Evolutionary conservation across 2,888 invertebrate species (phyloP), one percentile per base, ranked within the genome.

Genomic region (Drosophila borealis): DNA sequence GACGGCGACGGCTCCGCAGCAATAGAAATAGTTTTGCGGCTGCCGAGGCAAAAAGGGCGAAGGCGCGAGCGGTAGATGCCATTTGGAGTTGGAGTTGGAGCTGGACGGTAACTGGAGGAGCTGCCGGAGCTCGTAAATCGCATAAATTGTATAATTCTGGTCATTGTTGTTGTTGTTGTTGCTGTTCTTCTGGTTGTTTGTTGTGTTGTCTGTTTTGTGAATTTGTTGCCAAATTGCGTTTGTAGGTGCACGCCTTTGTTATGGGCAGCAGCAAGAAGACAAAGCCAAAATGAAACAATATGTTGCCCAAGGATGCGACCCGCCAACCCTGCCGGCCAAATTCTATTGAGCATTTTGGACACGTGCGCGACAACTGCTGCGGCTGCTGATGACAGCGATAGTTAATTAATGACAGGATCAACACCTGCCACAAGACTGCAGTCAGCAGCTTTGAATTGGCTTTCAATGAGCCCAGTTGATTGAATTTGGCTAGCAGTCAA

Each of bases 201-300:
- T 63, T 68, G 53, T 78, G 66, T 70, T 78, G 67, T 56, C 70
- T 89, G 72, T 73, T 86, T 73, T 74, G 66, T 64, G 74, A 72
- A 86, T 86, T 88, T 84, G 89, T 84, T 85, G 90, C 89, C 89
- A 89, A 89, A 89, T 85, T 89, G 89, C 88, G 88, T 83, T 89
- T 84, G 85, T 85, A 85, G 90, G 85, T 89, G 85, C 84, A 89
- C 83, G 29, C 64, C 63, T 70, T 55, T 62, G 76, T 65, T 56
- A 54, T 53, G 57, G 45, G 29, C 50, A 25, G 55, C 41, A 34
- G 21, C 48, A 21, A 41, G 21, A 29, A 50, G 62, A 56, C 42
- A 56, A 42, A 39, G 61, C 69, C 25, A 54, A 62, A 72, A 59
- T 66, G 82, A 85, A 81, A 89, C 88, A 85, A 89, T 83, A 89